Base-by-base conservation (phyloP, 2,113 vertebrate species). In the Triplophysa rosa region DNA sequence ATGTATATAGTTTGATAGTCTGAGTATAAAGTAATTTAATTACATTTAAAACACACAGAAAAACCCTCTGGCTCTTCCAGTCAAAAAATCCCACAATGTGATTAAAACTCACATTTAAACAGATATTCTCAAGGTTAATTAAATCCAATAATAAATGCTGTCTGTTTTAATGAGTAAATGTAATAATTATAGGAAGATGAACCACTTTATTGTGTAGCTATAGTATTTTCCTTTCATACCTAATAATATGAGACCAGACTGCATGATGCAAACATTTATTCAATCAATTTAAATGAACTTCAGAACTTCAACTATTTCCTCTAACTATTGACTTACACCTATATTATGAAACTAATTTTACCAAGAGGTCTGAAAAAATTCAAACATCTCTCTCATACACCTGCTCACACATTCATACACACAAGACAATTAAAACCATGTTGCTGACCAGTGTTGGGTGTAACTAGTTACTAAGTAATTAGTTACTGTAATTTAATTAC, bases 241-340 rank as follows among this genome's bases (percentile, higher is more conserved):
- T 62, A 75, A 63, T 63, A 33, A 59, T 29, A 61, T 61, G 59
- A 72, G 59, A 19, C 37, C 33, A 58, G 29, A 72, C 69, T 42
- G 16, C 54, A 59, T 3, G 23, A 74, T 19, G 12, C 16, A 63
- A 75, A 47, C 23, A 42, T 47, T 19, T 14, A 74, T 24, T 45
- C 72, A 75, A 58, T 49, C 58, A 63, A 62, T 62, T 14, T 26
- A 17, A 62, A 37, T 23, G 26, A 26, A 45, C 24, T 21, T 62
- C 24, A 47, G 40, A 63, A 2, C 16, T 75, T 62, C 4, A 61
- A 5, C 19, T 59, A 29, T 29, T 29, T 29, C 29, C 29, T 3
- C 29, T 0, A 9, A 42, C 59, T 17, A 42, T 40, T 47, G 33
- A 42, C 23, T n/a, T 33, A 19, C 17, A 9, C n/a, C 21, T 10